Evolutionary conservation across 1,140 invertebrate species (phyloP), one percentile per base, ranked within the genome.

Genomic region (Sycophila sp.): DNA sequence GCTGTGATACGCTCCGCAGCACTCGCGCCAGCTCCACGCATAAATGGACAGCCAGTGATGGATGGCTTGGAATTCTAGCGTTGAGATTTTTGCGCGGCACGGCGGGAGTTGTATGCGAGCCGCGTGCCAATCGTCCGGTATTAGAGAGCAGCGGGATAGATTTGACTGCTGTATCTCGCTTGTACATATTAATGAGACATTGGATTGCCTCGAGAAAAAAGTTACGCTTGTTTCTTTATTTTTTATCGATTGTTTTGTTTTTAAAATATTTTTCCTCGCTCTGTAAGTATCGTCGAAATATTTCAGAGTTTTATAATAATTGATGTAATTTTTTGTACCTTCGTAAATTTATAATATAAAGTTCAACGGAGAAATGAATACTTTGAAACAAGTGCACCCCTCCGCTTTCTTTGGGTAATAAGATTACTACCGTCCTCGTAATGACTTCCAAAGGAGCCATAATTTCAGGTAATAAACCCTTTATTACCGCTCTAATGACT

Each of bases 401-500:
- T n/a, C n/a, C n/a, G n/a, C n/a, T n/a, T n/a, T n/a, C n/a, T n/a
- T n/a, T n/a, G n/a, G n/a, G n/a, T n/a, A n/a, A n/a, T n/a, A n/a
- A n/a, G n/a, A n/a, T n/a, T n/a, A n/a, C n/a, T n/a, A n/a, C n/a
- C n/a, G n/a, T n/a, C n/a, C n/a, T n/a, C n/a, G n/a, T n/a, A n/a
- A n/a, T n/a, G n/a, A n/a, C n/a, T n/a, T n/a, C n/a, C n/a, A n/a
- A n/a, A 36, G 40, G 42, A 13, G 36, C 42, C 40, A 15, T 49
- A 68, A 59, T 68, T 19, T 22, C 7, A 19, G 42, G 10, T 32
- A 40, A 36, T 68, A 59, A 68, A 59, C 55, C 55, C 55, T 68
- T 68, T 30, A 59, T 68, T 59, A 68, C 32, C 13, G 42, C 22
- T 58, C 24, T 68, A 68, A 68, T 59, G 42, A 68, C 28, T 59